Base-by-base conservation (phyloP, 2,113 vertebrate genomes). In the Clarias magur region DNA sequence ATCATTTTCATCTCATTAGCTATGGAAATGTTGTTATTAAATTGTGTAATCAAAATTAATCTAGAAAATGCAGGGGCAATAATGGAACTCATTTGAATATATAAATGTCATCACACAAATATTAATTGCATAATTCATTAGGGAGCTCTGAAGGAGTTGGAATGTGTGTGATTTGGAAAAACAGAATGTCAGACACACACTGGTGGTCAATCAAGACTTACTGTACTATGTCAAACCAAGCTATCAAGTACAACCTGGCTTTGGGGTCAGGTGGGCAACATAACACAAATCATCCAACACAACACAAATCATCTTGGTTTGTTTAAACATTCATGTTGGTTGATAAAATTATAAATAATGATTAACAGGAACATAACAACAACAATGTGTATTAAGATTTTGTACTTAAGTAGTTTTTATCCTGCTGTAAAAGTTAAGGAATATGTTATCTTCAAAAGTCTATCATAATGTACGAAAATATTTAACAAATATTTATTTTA, bases 91-190 rank as follows among this genome's bases (percentile, higher is more conserved):
- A 89, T 90, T 90, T 89, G 63, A 87, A 89, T 88, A 89, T 84
- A 76, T 91, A 90, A 91, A 89, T 88, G 86, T 88, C 88, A 91
- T 90, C 84, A 88, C 87, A 90, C 83, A 87, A 89, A 89, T 84
- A 87, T 82, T 87, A 88, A 91, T 89, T 90, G 87, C 87, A 67
- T 82, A 91, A 89, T 89, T 88, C 87, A 88, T 91, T 88, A 38
- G 78, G 62, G 80, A 57, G 84, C 53, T 82, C 73, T 53, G 73
- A 82, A 75, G 86, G 67, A 84, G 80, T 56, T 82, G 53, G 72
- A 84, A 82, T 84, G 84, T 62, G 72, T 72, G 53, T 87, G 81
- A 72, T 86, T 81, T 76, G 62, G 70, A 82, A 48, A 85, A 83
- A 42, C 83, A 85, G 83, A 82, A 83, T 83, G 73, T 88, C 82